Base-by-base conservation (phyloP, 2,797 vertebrate genomes). In the Melanotaenia nigrans region DNA sequence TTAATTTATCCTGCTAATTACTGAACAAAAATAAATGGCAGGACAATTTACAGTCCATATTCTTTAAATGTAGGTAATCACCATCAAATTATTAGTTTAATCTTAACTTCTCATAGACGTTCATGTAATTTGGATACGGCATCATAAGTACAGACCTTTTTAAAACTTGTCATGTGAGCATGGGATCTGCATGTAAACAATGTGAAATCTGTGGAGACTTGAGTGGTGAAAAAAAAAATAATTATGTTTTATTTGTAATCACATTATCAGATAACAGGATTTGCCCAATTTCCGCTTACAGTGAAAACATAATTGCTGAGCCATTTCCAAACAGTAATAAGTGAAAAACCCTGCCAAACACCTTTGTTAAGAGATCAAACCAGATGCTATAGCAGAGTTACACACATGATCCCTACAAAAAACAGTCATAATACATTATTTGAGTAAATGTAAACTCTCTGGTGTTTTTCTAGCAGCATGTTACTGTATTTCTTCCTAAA, bases 281-380 rank as follows among this genome's bases (percentile, higher is more conserved):
- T 51, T 60, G 18, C 42, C 42, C 49, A 68, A 62, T 47, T 66
- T 71, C 68, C 63, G 14, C 16, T 42, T 47, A 20, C 42, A 47
- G 42, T 47, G 42, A 42, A 42, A 42, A 18, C 40, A 18, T 16
- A 5, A 8, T 7, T 47, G 28, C 11, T 55, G 5, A 33, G n/a
- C 1, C 2, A 4, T 71, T 79, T 79, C 14, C 2, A 47, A 33
- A 61, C 5, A 18, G 49, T 28, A 51, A 16, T 1, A 49, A 30
- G 18, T 32, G 30, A 53, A 24, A 22, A 63, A 32, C 38, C 32
- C 42, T 49, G 32, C 40, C 22, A 20, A 63, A 53, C n/a, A 4
- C 12, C 12, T 18, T 55, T 56, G 14, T 25, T 61, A 28, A 53
- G 28, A n/a, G n/a, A 22, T 24, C 49, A 47, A 47, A 47, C 42